Base-by-base conservation (phyloP, 2,113 vertebrate genomes). In the Microtus oregoni region DNA sequence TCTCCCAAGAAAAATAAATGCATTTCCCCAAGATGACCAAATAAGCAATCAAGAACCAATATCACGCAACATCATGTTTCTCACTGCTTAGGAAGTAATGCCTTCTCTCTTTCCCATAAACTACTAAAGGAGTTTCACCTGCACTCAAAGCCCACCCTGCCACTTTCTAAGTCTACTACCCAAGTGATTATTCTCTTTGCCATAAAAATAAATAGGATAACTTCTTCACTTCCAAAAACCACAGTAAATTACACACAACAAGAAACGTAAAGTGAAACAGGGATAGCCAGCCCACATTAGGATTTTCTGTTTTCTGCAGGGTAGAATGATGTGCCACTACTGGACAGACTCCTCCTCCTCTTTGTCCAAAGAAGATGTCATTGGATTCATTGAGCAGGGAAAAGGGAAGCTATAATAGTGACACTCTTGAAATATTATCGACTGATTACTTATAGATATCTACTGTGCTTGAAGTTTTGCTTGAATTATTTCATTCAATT, bases 401-500 rank as follows among this genome's bases (percentile, higher is more conserved):
- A 47, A 61, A 86, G 72, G 77, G 52, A 95, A 70, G 44, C 5
- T 32, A 15, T 28, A 22, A 78, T 10, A 41, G 63, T 17, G 35
- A 3, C 17, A 86, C 89, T 55, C 13, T 12, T 47, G 90, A 28
- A 72, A n/a, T 14, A 38, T 30, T 32, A 82, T 67, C 81, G 89
- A 86, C 41, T 82, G 87, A 90, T 82, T 70, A 82, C n/a, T 91
- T 35, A 88, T 70, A 86, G 61, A 4, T 67, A 20, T 86, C 26
- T 77, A 81, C 20, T 65, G 4, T 85, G 73, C 70, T 92, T 77
- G 79, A 5, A 68, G 44, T 7, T 92, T 86, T 73, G 47, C 58
- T 41, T 38, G 65, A 28, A 52, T 95, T 81, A 82, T 92, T 92
- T 92, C 47, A 87, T 58, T 75, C 79, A 89, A 89, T n/a, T 12